phyloP scores from a whole-genome alignment of 1,140 invertebrate genomes.

The Drosophila bocqueti region DNA sequence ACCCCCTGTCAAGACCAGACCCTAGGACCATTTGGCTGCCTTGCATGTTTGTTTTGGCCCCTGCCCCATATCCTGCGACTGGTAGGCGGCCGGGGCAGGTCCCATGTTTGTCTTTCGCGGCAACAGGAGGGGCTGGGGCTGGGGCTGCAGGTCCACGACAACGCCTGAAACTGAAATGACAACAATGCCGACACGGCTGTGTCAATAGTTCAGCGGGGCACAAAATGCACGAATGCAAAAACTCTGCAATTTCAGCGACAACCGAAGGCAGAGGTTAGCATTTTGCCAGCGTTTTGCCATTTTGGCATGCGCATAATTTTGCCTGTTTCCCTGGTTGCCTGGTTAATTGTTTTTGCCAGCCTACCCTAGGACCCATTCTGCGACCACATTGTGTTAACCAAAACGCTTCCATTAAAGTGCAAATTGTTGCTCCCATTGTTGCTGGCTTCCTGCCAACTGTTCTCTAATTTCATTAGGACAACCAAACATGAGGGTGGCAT shows the following conservation, averaged over 20 bases:
- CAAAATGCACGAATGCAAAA: conserved; percentile 54
- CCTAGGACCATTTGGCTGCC: conserved; percentile 28
- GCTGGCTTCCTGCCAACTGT: not conserved
- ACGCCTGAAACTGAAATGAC: conserved; percentile 30
- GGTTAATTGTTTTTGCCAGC: conserved; percentile 29
- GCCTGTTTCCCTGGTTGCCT: conserved; percentile 24
- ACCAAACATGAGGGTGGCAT: conserved; percentile 14
- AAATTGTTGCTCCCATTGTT: conserved; percentile 45
- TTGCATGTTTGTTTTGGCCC: conserved; percentile 56
- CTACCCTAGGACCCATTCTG: not conserved
- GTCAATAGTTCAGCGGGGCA: conserved; percentile 51
- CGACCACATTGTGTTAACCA: conserved; percentile 28
- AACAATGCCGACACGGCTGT: conserved; percentile 63
- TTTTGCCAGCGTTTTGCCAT: conserved; percentile 37
- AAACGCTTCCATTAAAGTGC: conserved; percentile 53
- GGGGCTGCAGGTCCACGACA: not conserved
- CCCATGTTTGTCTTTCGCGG: conserved; percentile 42
- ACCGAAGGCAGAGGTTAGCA: conserved; percentile 7
- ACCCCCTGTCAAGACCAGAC: conserved; percentile 4
- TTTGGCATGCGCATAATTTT: conserved; percentile 66
- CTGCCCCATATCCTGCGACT: conserved; percentile 10
- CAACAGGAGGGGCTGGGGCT: not conserved
- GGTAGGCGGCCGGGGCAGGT: not conserved
- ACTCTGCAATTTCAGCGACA: conserved; percentile 28
- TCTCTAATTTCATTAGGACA: conserved; percentile 38